Conservation (phyloP, 2,888 invertebrate species). For the Cylindroiulus punctatus region DNA sequence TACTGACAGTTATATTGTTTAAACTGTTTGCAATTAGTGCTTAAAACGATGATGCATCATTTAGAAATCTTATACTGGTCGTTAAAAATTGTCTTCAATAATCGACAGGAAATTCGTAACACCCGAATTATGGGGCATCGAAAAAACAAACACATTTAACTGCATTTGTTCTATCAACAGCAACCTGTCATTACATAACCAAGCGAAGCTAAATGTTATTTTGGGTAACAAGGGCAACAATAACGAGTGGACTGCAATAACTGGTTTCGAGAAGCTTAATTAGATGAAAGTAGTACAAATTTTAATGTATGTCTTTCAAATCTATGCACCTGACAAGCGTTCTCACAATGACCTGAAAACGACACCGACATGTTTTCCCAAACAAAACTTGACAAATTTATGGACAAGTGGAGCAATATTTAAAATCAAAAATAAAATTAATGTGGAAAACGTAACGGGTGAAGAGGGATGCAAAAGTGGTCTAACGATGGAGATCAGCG, state of each 20-base stretch:
- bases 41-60: too few relatives aligned
- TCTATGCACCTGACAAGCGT: neutral
- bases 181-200: neutral
- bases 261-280: neutral
- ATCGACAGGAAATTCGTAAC: too few relatives aligned
- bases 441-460: neutral
- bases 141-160: neutral
- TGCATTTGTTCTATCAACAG: neutral
- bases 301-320: slow-evolving; percentile 1
- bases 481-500: neutral
- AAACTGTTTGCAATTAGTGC: too few relatives aligned
- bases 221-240: slow-evolving; percentile 37
- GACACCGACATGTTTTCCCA: slow-evolving; percentile 19
- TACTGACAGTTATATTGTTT: too few relatives aligned
- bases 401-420: slow-evolving; percentile 18
- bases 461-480: neutral
- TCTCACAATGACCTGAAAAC: slow-evolving; percentile 36
- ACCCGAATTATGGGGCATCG: too few relatives aligned
- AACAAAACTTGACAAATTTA: slow-evolving; percentile 41
- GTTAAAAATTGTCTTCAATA: too few relatives aligned
- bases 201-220: neutral
- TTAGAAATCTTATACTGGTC: too few relatives aligned
- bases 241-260: neutral
- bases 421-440: neutral
- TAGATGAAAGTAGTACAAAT: slow-evolving; percentile 16